These are phyloP conservation scores for Rhogogaster chlorosoma DNA, from an alignment of 2,888 invertebrate genomes.

Conservation along the genomic window DNA sequence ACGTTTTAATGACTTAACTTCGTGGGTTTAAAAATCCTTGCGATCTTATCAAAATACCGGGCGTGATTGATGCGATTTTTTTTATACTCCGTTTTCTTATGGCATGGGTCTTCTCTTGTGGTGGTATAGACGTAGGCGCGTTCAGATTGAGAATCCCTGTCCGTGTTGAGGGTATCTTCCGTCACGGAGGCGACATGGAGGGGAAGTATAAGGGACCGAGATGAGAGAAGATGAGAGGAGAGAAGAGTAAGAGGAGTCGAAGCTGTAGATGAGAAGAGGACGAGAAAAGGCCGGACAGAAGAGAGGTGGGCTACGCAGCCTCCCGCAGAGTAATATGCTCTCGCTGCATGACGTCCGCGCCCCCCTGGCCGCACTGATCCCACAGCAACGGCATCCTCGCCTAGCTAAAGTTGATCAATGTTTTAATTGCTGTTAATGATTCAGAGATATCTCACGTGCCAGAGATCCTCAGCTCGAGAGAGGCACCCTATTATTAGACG, in stretches of 20 bases:
- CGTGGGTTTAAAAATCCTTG: neutral
- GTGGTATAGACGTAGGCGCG: neutral
- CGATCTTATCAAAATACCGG: conserved; percentile 48
- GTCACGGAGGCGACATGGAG: conserved; percentile 32
- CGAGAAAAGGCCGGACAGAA: conserved; percentile 51
- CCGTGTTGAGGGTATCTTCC: conserved; percentile 48
- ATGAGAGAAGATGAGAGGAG: neutral
- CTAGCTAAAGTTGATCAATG: conserved; percentile 58
- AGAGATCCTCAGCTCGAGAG: conserved; percentile 52
- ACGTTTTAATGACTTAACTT: conserved; percentile 45
- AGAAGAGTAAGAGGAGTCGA: neutral
- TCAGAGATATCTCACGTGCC: conserved; percentile 60
- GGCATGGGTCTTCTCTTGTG: neutral
- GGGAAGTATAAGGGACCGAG: neutral
- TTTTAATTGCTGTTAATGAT: conserved; percentile 70
- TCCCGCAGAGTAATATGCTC: conserved; percentile 74
- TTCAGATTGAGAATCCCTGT: conserved; percentile 40
- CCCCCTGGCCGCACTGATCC: conserved; percentile 51
- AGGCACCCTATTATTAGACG: conserved; percentile 50
- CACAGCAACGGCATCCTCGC: conserved; percentile 60
- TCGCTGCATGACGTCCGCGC: conserved; percentile 71
- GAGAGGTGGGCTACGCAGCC: conserved; percentile 64
- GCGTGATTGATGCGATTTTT: conserved; percentile 47
- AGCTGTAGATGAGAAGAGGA: conserved; percentile 22
- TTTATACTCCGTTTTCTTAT: neutral